Evolutionary conservation across 2,797 vertebrate species (phyloP), one percentile per base, ranked within the genome.

Genomic region (Apogon hyalosoma): DNA sequence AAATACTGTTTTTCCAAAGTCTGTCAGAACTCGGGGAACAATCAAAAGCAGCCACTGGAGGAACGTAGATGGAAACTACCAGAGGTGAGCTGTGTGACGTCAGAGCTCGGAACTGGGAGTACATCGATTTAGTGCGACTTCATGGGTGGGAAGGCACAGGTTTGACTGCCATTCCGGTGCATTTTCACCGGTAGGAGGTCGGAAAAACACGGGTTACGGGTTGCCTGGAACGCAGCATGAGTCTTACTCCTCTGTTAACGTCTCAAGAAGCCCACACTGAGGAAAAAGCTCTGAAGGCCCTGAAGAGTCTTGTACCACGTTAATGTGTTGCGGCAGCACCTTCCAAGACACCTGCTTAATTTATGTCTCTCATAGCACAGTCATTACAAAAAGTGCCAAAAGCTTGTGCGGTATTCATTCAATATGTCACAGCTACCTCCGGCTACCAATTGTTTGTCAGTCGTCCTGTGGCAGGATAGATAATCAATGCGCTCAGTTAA

Each of bases 401-500:
- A 73, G 56, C 72, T 56, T 73, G 39, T 47, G 39, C 28, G 6
- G 31, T 8, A 21, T 50, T 54, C 52, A 55, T 6, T 28, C 61
- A 69, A 66, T 71, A 84, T 73, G 69, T 70, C 40, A n/a, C 64
- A 46, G 60, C 54, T 40, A 74, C 74, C 63, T 33, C 3, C 0
- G 66, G 75, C 67, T 28, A 45, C 52, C 68, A 76, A 77, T 69
- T 82, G 75, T 79, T 76, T 78, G 56, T 75, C 80, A 80, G 36
- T 82, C 79, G 33, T 60, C 50, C 54, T 43, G 14, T 11, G n/a
- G 51, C 53, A 51, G 50, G 56, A 77, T 62, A 54, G 67, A 31
- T 71, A 87, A 85, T 90, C 86, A 84, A 77, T 86, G 54, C 52
- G 60, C 71, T 82, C 52, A 75, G 74, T 86, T 84, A 58, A 18